Conservation (phyloP, 1,140 invertebrate genomes). For the Charaxes varanes region DNA sequence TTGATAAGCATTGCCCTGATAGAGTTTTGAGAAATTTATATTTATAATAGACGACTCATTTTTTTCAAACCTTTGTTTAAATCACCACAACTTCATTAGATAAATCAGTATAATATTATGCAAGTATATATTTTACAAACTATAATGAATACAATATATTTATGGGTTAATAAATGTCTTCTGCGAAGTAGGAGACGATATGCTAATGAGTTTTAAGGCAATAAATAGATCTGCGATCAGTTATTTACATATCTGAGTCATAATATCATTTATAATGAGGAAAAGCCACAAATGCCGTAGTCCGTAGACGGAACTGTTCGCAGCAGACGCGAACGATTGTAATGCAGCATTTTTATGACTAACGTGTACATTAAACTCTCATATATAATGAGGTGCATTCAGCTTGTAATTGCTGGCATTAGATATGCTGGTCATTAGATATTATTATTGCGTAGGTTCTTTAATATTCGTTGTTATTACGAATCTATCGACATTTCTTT, state of each 20-base stretch:
- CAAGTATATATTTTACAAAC: no score
- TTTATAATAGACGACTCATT: no score
- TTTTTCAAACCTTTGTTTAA: no score
- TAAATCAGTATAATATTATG: no score
- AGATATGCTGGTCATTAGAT: no score
- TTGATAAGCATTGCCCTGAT: no score
- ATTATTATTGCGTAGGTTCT: no score
- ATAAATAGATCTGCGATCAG: conserved; percentile 7
- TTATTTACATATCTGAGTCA: conserved; percentile 7
- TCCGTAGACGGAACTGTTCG: conserved; percentile 1
- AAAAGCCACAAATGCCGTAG: conserved; percentile 4
- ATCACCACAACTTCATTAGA: no score
- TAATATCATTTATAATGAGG: conserved; percentile 7
- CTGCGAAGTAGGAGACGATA: neutral
- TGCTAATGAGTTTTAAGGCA: conserved; percentile 1
- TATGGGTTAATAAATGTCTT: neutral
- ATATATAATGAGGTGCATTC: neutral
- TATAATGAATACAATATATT: neutral
- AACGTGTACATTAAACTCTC: neutral
- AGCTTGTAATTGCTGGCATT: no score
- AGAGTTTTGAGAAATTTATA: no score
- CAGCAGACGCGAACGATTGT: conserved; percentile 2
- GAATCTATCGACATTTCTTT: no score
- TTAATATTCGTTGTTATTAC: no score
- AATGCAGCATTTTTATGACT: conserved; percentile 1